phyloP scores from a whole-genome alignment of 2,797 vertebrate species.

The Parauchenoglanis ngamensis region DNA sequence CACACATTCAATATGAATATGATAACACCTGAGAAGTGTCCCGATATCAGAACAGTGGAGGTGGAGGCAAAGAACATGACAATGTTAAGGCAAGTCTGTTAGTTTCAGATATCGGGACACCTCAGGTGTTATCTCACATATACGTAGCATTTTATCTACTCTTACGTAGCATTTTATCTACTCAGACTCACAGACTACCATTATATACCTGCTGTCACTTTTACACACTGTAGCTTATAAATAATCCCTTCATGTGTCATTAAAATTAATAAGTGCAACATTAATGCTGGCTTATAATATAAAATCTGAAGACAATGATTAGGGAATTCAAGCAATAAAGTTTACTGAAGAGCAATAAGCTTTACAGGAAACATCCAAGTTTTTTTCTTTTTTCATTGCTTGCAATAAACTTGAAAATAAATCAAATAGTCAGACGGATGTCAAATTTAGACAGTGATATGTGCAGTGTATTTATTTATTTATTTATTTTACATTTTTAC shows the following conservation, averaged over 20 bases:
- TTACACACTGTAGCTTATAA: not conserved
- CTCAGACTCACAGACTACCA: not conserved
- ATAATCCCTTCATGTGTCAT: not conserved
- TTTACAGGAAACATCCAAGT: not conserved
- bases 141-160: not conserved
- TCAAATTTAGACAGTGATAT: not conserved
- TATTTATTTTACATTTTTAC: not conserved
- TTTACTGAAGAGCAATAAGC: not conserved
- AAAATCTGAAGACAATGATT: not conserved
- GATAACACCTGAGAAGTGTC: not conserved
- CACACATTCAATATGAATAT: not conserved
- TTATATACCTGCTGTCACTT: not conserved
- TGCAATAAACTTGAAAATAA: not conserved
- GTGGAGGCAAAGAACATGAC: not conserved
- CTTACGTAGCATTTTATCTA: not conserved
- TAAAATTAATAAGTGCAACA: not conserved
- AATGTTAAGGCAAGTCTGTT: not conserved
- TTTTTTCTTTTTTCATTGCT: not conserved
- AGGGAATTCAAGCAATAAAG: not conserved
- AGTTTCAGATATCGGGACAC: not conserved
- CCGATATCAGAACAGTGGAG: not conserved
- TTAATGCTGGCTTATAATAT: not conserved
- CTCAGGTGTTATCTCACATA: not conserved
- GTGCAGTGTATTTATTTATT: not conserved
- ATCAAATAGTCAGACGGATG: not conserved